Evolutionary conservation across 2,113 vertebrate genomes (phyloP).

Genomic region (Lampris incognitus): DNA sequence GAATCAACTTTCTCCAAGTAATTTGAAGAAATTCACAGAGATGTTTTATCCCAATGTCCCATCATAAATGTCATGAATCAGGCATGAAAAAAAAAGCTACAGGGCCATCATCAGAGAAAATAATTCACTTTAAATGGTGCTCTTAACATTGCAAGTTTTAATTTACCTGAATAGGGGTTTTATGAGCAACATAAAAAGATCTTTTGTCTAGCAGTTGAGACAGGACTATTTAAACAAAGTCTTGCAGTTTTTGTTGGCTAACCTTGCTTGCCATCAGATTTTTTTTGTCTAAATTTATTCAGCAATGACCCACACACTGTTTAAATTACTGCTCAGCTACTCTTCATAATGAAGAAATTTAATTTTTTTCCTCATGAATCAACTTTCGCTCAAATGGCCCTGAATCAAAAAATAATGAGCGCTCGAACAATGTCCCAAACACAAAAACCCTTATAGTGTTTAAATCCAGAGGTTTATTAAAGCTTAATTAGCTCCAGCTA

Average conservation of each 20-base stretch:
- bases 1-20: no score
- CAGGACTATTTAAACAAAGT: constrained; percentile 25
- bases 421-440: constrained; percentile 37
- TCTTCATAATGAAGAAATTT: not conserved
- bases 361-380: constrained; percentile 9
- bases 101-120: no score
- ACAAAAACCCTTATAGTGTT: constrained; percentile 43
- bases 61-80: no score
- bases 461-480: constrained; percentile 64
- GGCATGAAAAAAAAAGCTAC: no score
- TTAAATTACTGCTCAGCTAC: no score
- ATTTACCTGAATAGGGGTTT: not conserved
- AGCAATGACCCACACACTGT: constrained; percentile 1
- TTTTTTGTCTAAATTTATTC: constrained; percentile 28
- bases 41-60: no score
- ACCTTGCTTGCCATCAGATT: constrained; percentile 34
- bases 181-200: constrained; percentile 1
- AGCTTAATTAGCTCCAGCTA: constrained; percentile 33
- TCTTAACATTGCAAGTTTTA: no score
- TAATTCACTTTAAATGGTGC: no score
- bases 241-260: constrained; percentile 11
- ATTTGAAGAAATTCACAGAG: no score
- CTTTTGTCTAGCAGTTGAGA: no score
- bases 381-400: constrained; percentile 17
- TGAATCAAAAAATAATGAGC: constrained; percentile 28